These are phyloP conservation scores for Pollicipes pollicipes DNA, from an alignment of 1,140 invertebrate species.

Conservation along the genomic window DNA sequence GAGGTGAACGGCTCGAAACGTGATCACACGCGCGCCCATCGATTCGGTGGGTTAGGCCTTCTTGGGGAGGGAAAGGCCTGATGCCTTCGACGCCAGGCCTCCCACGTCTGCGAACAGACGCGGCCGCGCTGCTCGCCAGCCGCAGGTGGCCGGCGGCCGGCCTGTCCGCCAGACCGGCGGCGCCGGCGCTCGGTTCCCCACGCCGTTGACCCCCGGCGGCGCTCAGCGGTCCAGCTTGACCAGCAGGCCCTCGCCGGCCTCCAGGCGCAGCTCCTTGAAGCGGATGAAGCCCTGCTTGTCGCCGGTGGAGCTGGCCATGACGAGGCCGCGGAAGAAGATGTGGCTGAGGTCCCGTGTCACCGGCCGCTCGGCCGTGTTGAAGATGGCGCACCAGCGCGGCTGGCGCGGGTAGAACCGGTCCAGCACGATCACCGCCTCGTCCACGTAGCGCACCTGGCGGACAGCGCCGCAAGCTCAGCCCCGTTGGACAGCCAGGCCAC, in stretches of 20 bases:
- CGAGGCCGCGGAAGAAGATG: constrained; percentile 52
- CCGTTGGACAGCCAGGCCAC: background rate
- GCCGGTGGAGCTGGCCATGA: constrained; percentile 29
- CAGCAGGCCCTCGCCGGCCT: constrained; percentile 16
- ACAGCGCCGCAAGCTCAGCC: background rate
- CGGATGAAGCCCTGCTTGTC: constrained; percentile 14
- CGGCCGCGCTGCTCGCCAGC: no score
- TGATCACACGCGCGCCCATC: background rate
- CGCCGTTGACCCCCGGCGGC: no score
- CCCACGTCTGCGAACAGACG: no score
- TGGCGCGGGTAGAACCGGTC: constrained; percentile 55
- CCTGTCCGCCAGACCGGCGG: no score
- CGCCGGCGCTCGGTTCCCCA: no score
- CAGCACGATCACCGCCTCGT: constrained; percentile 44
- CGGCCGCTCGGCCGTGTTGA: constrained; percentile 40
- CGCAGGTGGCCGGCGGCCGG: no score
- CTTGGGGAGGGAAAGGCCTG: no score
- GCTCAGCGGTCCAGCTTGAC: constrained; percentile 14
- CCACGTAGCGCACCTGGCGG: constrained; percentile 24
- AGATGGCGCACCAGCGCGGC: constrained; percentile 49
- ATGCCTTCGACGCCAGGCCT: no score
- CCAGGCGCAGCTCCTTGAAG: constrained; percentile 13
- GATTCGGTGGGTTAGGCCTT: background rate
- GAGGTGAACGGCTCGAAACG: no score
- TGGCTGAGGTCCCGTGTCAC: constrained; percentile 47